These are phyloP conservation scores for Drosophila parvula DNA, from an alignment of 1,140 invertebrate genomes.

Conservation along the genomic window DNA sequence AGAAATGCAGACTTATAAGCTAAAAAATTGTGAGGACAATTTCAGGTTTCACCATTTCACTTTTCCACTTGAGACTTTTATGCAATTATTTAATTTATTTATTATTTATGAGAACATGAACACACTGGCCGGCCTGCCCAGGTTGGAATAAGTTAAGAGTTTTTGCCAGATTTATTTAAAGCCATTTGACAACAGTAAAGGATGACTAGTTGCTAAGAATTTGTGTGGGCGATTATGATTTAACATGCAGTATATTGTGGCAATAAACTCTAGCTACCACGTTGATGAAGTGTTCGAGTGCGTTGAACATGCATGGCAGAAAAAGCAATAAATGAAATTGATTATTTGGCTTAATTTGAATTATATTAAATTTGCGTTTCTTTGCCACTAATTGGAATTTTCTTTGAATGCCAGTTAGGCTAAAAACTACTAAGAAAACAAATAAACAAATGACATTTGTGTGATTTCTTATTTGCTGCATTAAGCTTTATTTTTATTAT, in stretches of 20 bases:
- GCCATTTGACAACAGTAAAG: slow-evolving; percentile 28
- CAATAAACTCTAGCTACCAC: background rate
- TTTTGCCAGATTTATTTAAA: slow-evolving; percentile 41
- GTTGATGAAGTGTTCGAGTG: slow-evolving; percentile 17
- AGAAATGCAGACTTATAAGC: no score
- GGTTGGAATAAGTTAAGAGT: background rate
- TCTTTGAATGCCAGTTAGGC: background rate
- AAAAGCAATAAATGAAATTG: slow-evolving; percentile 1
- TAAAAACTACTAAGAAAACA: background rate
- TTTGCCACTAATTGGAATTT: slow-evolving; percentile 21
- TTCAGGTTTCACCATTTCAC: slow-evolving; percentile 3
- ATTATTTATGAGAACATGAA: slow-evolving; percentile 11
- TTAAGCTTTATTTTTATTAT: slow-evolving; percentile 8
- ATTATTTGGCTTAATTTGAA: slow-evolving; percentile 13
- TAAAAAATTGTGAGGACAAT: background rate
- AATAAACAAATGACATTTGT: slow-evolving; percentile 2
- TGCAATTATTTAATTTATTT: slow-evolving; percentile 17
- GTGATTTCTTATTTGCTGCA: slow-evolving; percentile 9
- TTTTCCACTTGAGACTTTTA: slow-evolving; percentile 13
- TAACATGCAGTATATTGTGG: background rate
- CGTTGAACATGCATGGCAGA: background rate
- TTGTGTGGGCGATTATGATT: slow-evolving; percentile 5
- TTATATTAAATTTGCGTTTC: slow-evolving; percentile 11
- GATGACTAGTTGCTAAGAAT: background rate
- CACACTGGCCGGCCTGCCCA: background rate